phyloP scores from a whole-genome alignment of 1,140 invertebrate genomes.

The Physella acuta region DNA sequence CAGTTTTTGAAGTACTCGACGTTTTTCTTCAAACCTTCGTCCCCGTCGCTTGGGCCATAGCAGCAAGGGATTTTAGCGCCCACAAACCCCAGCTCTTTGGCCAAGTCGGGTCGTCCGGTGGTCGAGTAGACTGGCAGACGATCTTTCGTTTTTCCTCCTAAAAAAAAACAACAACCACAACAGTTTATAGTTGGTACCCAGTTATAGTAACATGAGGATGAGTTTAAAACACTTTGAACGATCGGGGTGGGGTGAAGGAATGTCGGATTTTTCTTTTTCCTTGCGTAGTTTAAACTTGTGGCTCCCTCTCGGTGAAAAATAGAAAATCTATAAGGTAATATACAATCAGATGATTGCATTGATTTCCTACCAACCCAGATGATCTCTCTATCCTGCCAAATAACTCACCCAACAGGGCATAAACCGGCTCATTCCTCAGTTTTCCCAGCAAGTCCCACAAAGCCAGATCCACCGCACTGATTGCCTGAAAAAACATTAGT shows the following conservation, averaged over 20 bases:
- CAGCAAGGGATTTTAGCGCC: slow-evolving; percentile 51
- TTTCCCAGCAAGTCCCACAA: slow-evolving; percentile 54
- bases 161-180: neutral
- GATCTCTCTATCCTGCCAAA: neutral
- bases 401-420: slow-evolving; percentile 18
- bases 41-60: slow-evolving; percentile 49
- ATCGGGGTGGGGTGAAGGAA: too few species aligned
- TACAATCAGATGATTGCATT: neutral
- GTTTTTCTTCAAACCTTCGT: slow-evolving; percentile 45
- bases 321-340: neutral
- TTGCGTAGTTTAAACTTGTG: neutral
- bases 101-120: slow-evolving; percentile 47
- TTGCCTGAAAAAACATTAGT: slow-evolving; percentile 41
- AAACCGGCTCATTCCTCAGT: slow-evolving; percentile 32
- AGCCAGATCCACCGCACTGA: slow-evolving; percentile 52
- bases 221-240: too few species aligned
- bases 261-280: too few species aligned
- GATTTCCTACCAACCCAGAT: neutral
- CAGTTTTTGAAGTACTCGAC: slow-evolving; percentile 46
- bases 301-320: neutral
- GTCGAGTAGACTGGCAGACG: slow-evolving; percentile 51
- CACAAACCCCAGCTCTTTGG: slow-evolving; percentile 51
- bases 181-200: too few species aligned
- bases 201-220: too few species aligned
- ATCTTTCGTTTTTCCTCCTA: slow-evolving; percentile 52